Base-by-base conservation (phyloP, 2,888 invertebrate species). In the Drosophila lacicola region DNA sequence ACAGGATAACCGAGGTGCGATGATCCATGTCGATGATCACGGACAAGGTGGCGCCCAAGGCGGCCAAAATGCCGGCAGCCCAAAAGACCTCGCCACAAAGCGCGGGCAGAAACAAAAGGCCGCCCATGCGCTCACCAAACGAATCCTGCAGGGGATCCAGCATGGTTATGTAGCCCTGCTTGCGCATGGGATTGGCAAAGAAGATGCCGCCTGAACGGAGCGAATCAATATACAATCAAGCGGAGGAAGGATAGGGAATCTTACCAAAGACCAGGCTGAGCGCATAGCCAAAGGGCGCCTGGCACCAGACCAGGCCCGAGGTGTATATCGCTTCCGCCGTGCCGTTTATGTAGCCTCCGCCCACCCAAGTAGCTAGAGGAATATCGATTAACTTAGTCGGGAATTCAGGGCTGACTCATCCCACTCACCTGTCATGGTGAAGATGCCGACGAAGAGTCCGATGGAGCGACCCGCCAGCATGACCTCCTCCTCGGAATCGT, bases 301-400 rank as follows among this genome's bases (percentile, higher is more conserved):
- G 98, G 93, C 99, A 99, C 98, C 98, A 99, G 45, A 98, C 95
- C 90, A 99, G 93, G 1, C 98, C 98, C 70, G 95, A 95, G 42
- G 97, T 97, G 93, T 97, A 99, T 89, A 99, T 97, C 49, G 97
- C 97, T 93, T 99, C 99, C 29, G 99, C 98, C 17, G 99, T 99
- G 74, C 99, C 99, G 92, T 99, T 99, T 92, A 99, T 99, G 94
- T 99, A 99, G 54, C 99, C 99, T 45, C 99, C 99, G 72, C 99
- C 99, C 56, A 99, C 99, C 99, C 99, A 99, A 14, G 99, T 99
- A 49, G 99, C 99, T 97, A 93, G n/a, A 25, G 3, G 3, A 51
- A 41, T 8, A 39, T 34, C 17, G 13, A 46, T 19, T 9, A 41
- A 6, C 5, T 33, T 2, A 6, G 36, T 13, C 5, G 39, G n/a